These are phyloP conservation scores for Poeciliopsis prolifica DNA, from an alignment of 2,113 vertebrate species.

Conservation along the genomic window DNA sequence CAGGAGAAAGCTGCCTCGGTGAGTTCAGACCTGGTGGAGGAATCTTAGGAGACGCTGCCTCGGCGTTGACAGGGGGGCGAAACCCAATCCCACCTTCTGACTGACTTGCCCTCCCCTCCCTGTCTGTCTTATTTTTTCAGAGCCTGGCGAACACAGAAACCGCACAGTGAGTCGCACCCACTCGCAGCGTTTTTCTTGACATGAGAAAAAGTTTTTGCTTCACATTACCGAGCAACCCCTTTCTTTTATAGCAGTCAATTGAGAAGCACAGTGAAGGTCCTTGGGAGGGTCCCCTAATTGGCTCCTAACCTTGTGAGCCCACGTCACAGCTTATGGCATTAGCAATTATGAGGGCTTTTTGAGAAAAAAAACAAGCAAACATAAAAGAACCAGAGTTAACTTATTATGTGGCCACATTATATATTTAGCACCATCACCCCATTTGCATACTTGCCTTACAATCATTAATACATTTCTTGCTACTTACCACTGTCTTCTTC, in stretches of 20 bases:
- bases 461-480: background rate
- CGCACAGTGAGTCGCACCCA: slow-evolving; percentile 53
- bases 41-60: background rate
- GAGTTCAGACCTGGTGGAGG: slow-evolving; percentile 22
- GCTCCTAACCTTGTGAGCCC: slow-evolving; percentile 4
- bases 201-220: background rate
- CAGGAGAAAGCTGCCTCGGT: slow-evolving; percentile 36
- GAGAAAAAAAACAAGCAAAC: background rate
- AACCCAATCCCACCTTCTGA: slow-evolving; percentile 45
- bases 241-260: background rate
- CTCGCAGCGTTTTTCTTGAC: background rate
- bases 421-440: background rate
- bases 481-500: slow-evolving; percentile 2
- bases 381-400: too few species aligned
- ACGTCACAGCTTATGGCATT: background rate
- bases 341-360: background rate
- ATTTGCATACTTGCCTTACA: background rate
- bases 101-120: background rate
- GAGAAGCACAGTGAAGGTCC: background rate
- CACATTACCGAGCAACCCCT: background rate
- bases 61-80: slow-evolving; percentile 45
- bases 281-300: background rate
- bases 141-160: slow-evolving; percentile 22
- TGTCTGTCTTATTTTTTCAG: slow-evolving; percentile 45
- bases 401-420: background rate